Evolutionary conservation across 2,113 vertebrate genomes (phyloP).

Genomic region (Aix galericulata): DNA sequence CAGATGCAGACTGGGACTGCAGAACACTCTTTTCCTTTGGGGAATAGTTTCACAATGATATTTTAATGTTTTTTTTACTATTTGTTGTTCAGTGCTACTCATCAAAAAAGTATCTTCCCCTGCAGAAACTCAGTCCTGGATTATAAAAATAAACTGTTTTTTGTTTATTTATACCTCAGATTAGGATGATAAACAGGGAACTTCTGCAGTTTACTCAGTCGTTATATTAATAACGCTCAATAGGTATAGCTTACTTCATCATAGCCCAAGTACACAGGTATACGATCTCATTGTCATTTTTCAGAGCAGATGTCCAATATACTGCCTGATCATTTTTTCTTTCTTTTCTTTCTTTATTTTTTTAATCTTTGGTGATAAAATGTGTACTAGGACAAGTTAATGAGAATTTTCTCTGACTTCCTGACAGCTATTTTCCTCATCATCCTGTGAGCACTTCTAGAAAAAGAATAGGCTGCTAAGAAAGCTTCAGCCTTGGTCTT

Average conservation of each 20-base stretch:
- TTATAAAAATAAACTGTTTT: not conserved
- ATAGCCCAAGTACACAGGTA: not conserved
- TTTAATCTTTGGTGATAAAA: not conserved
- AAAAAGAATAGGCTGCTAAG: not conserved
- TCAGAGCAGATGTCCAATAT: not conserved
- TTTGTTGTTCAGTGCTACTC: not conserved
- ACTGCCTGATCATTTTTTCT: not conserved
- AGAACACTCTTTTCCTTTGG: not conserved
- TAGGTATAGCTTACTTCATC: not conserved
- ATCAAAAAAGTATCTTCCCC: not conserved
- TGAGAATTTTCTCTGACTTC: not conserved
- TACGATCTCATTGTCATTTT: accelerated
- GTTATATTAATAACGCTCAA: not conserved
- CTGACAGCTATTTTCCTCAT: not conserved
- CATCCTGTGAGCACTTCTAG: not conserved
- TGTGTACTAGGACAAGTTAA: not conserved
- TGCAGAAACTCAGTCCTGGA: not conserved
- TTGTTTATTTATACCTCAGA: not conserved
- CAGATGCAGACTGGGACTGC: not conserved
- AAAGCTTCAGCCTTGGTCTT: not conserved
- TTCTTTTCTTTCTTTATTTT: not conserved
- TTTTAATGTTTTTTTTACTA: not conserved
- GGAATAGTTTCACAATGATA: not conserved
- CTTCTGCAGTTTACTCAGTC: not conserved
- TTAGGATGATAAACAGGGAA: not conserved